A percentile compares a stretch with the other conserved stretches of the same genome.
These are phyloP conservation scores for Parapristionchus giblindavisi DNA, from an alignment of 2,888 invertebrate genomes.

Conservation along the genomic window DNA sequence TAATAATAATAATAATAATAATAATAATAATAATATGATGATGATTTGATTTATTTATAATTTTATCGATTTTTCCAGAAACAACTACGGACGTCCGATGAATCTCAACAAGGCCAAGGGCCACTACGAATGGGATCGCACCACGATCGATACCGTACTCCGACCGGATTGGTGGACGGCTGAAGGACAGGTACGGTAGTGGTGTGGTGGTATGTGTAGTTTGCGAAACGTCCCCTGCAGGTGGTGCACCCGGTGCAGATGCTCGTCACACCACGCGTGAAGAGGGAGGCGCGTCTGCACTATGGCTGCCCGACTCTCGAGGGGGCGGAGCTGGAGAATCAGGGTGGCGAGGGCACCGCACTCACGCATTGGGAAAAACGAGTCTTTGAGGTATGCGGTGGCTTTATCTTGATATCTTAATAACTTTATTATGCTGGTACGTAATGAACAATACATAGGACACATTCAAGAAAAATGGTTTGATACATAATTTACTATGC, in stretches of 20 bases:
- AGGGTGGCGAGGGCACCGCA: slow-evolving; percentile 95
- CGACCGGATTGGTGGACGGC: slow-evolving; percentile 82
- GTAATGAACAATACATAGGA: no score
- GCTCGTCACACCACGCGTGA: slow-evolving; percentile 90
- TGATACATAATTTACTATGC: not conserved
- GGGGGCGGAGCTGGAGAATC: slow-evolving; percentile 96
- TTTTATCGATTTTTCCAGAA: slow-evolving; percentile 60
- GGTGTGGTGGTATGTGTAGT: not conserved
- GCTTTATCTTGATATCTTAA: not conserved
- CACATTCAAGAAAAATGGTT: not conserved
- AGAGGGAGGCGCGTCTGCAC: slow-evolving; percentile 78
- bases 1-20: no score
- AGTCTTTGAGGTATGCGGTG: slow-evolving; percentile 84
- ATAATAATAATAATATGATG: no score
- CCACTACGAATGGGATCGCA: slow-evolving; percentile 88
- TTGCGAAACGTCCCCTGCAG: slow-evolving; percentile 10
- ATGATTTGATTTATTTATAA: no score
- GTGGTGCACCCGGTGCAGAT: slow-evolving; percentile 82
- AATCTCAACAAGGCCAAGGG: slow-evolving; percentile 60
- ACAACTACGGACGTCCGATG: slow-evolving; percentile 61
- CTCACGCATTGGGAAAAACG: slow-evolving; percentile 99
- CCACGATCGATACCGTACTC: slow-evolving; percentile 82
- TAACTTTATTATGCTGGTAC: slow-evolving; percentile 9
- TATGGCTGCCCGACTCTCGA: slow-evolving; percentile 82
- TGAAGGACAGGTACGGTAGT: slow-evolving; percentile 70